Evolutionary conservation across 2,797 vertebrate species (phyloP).

Genomic region (Aplochiton taeniatus): DNA sequence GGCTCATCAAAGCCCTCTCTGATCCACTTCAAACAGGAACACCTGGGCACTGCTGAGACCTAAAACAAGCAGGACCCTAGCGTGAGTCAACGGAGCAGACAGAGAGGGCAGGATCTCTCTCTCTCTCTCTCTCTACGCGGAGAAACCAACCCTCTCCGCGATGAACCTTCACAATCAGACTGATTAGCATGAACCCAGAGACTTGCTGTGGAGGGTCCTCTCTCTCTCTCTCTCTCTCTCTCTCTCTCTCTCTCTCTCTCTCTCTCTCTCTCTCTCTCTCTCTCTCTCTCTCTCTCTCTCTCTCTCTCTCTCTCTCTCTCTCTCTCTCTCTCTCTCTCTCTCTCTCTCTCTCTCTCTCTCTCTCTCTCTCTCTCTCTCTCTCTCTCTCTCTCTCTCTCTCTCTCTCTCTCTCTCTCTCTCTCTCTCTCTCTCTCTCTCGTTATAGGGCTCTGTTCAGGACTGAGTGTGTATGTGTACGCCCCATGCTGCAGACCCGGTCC

Average conservation of each 20-base stretch:
- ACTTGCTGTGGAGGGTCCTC: neutral
- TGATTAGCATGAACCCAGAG: conserved; percentile 13
- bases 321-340: too few relatives aligned
- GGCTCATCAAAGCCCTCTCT: conserved; percentile 67
- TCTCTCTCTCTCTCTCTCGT: too few relatives aligned
- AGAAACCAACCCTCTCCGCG: conserved; percentile 8
- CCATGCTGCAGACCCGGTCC: too few relatives aligned
- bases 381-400: neutral
- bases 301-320: too few relatives aligned
- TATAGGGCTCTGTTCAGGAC: neutral
- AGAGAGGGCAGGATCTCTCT: conserved; percentile 5
- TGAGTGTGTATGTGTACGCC: too few relatives aligned
- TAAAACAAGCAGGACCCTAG: conserved; percentile 34
- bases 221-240: too few relatives aligned
- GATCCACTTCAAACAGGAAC: conserved; percentile 68
- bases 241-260: too few relatives aligned
- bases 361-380: too few relatives aligned
- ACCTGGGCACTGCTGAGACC: conserved; percentile 54
- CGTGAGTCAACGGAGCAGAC: conserved; percentile 7
- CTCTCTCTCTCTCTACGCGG: neutral
- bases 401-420: too few relatives aligned
- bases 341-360: too few relatives aligned
- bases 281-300: too few relatives aligned
- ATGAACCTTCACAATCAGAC: neutral
- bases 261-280: too few relatives aligned